Percentiles rank a stretch among this genome's conserved stretches.
Conservation (phyloP, 2,797 vertebrate species). For the Acanthopagrus latus region DNA sequence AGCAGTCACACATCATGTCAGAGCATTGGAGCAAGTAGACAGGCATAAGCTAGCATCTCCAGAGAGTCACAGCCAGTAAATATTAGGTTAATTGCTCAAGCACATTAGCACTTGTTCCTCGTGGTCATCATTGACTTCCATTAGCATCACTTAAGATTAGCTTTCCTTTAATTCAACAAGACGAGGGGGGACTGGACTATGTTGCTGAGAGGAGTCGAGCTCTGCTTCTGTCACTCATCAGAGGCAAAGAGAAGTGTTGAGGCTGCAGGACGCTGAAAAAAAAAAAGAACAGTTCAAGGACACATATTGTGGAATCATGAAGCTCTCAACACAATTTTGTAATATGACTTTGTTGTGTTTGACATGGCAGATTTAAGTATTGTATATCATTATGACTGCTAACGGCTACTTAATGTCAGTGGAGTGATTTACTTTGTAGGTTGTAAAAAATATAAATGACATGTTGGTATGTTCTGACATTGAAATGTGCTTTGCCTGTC, state of each 20-base stretch:
- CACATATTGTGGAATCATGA: not conserved
- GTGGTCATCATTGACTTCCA: constrained; percentile 70
- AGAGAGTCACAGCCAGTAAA: constrained; percentile 76
- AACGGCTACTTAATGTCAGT: constrained; percentile 3
- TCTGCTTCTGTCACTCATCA: constrained; percentile 45
- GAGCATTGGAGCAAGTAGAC: constrained; percentile 42
- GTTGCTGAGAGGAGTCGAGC: constrained; percentile 42
- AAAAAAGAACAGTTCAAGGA: constrained; percentile 24
- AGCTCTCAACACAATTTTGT: constrained; percentile 8
- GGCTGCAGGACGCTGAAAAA: not conserved
- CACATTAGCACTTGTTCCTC: constrained; percentile 78
- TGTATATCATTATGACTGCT: not conserved
- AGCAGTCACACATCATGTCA: constrained; percentile 44
- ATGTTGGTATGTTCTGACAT: not conserved
- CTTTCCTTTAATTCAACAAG: constrained; percentile 62
- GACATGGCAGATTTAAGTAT: constrained; percentile 1
- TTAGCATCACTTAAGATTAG: constrained; percentile 82
- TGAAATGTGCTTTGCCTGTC: not conserved
- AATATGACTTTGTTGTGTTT: constrained; percentile 16
- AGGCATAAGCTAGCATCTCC: constrained; percentile 61
- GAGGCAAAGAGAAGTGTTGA: constrained; percentile 15
- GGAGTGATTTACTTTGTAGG: not conserved
- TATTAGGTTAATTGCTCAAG: constrained; percentile 82
- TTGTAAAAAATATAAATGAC: not conserved
- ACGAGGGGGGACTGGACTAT: constrained; percentile 35